Base-by-base conservation (phyloP, 2,888 invertebrate genomes). In the Sarcophaga rosellei region DNA sequence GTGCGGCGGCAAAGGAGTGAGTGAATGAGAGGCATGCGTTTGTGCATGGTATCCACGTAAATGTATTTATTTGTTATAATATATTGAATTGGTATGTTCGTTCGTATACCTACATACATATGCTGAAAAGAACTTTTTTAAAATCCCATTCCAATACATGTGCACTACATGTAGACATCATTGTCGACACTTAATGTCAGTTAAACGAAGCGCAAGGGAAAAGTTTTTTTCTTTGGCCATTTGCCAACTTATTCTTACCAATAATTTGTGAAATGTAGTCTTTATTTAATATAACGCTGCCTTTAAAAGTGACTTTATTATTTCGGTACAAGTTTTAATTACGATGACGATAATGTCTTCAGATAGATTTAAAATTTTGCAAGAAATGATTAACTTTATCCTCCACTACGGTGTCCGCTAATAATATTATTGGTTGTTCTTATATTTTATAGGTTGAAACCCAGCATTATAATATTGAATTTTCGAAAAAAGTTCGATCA, bases 61-160 rank as follows among this genome's bases (percentile, higher is more conserved):
- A 82, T 84, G 61, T 53, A 61, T 70, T 23, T 75, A 80, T 75
- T 75, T 84, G 53, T 76, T 80, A 70, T 80, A 79, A 79, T 61
- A 79, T 80, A 80, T 75, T 80, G 79, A 84, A 84, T 80, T 75
- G 79, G 47, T 2, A 35, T 35, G 35, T 35, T 35, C 35, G 10
- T 35, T 35, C 35, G 35, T 35, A 35, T 35, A 35, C 35, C 44
- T 35, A n/a, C 17, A n/a, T 44, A 20, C 35, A 1, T 11, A 11
- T 44, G n/a, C 10, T 11, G 11, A 3, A 44, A 11, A 45, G 25
- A 4, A 23, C 68, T 4, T 53, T 53, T 53, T 15, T 53, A 5
- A 15, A 15, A 53, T 53, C 17, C 17, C 53, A 53, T 53, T 53
- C 17, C 53, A 53, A 15, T 47, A 47, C 47, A 15, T 15, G 47